A percentile compares a stretch with the other conserved stretches of the same genome.
Evolutionary conservation across 2,113 vertebrate genomes (phyloP).

Genomic region (Parus major): DNA sequence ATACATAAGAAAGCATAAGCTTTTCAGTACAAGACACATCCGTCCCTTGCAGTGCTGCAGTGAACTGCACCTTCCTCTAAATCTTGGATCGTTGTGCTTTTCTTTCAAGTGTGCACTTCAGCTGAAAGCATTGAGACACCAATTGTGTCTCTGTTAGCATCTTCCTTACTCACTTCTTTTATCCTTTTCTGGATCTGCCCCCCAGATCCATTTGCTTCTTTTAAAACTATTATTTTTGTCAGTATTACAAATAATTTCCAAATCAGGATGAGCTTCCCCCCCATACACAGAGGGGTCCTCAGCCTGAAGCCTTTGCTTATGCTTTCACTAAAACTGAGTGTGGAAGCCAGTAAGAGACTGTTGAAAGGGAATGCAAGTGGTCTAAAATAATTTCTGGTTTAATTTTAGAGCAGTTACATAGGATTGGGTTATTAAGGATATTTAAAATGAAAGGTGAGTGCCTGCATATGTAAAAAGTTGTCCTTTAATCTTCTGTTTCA

Average conservation of each 20-base stretch:
- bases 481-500: constrained; percentile 3
- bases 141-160: background rate
- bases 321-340: background rate
- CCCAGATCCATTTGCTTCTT: background rate
- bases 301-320: background rate
- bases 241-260: background rate
- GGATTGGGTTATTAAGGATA: background rate
- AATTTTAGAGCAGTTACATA: background rate
- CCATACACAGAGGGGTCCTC: background rate
- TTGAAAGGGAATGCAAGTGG: background rate
- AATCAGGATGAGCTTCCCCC: background rate
- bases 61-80: background rate
- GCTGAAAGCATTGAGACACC: background rate
- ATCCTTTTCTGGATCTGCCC: background rate
- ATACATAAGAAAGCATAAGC: background rate
- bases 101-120: background rate
- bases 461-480: background rate
- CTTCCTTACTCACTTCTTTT: background rate
- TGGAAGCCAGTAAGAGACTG: background rate
- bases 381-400: background rate
- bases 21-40: background rate
- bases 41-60: background rate
- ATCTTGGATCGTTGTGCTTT: background rate
- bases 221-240: background rate
- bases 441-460: background rate